Percentiles rank a stretch among this genome's conserved stretches.
Evolutionary conservation across 2,797 vertebrate species (phyloP).

Genomic region (Acrocephalus scirpaceus): DNA sequence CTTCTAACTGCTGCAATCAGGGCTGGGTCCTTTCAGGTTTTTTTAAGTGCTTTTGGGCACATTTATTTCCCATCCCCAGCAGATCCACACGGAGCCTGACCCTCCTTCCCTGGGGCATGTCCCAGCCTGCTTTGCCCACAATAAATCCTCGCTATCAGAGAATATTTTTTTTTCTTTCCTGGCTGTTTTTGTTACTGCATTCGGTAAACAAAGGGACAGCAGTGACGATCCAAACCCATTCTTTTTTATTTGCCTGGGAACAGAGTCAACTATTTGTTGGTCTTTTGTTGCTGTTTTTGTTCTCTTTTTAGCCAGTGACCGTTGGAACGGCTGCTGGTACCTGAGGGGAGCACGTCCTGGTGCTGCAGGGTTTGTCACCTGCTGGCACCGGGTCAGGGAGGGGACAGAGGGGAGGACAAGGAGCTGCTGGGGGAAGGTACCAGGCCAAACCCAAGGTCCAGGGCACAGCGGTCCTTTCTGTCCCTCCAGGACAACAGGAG

Average conservation of each 20-base stretch:
- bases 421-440: background rate
- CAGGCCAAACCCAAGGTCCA: background rate
- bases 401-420: background rate
- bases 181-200: conserved; percentile 24
- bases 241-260: conserved; percentile 64
- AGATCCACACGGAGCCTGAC: background rate
- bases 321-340: background rate
- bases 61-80: conserved; percentile 21
- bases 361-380: background rate
- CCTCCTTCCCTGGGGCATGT: conserved; percentile 51
- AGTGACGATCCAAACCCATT: background rate
- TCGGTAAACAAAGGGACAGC: conserved; percentile 56
- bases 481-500: background rate
- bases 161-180: background rate
- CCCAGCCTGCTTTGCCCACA: conserved; percentile 51
- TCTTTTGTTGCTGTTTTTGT: conserved; percentile 1
- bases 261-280: conserved; percentile 56
- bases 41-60: conserved; percentile 39
- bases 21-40: conserved; percentile 11
- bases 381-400: background rate
- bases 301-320: background rate
- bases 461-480: no score
- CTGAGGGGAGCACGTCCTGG: background rate
- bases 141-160: background rate
- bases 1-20: conserved; percentile 35